Conservation (phyloP, 2,888 invertebrate genomes). For the Seira sanloemensis region DNA sequence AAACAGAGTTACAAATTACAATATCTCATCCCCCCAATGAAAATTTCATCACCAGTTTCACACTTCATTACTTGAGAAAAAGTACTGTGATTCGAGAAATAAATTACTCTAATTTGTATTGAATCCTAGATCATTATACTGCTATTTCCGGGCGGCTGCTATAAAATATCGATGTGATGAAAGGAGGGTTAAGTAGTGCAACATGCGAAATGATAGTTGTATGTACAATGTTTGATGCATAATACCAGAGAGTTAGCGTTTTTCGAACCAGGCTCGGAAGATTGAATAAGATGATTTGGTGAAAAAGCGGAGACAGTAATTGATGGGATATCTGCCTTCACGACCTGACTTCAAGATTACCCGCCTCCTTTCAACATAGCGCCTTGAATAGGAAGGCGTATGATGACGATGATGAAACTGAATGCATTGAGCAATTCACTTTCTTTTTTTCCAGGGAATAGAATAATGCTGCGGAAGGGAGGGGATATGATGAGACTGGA, state of each 20-base stretch:
- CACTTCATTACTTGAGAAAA: constrained; percentile 13
- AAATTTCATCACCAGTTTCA: too few species aligned
- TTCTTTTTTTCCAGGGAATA: not conserved
- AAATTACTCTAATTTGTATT: not conserved
- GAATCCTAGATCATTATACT: not conserved
- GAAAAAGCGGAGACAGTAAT: constrained; percentile 52
- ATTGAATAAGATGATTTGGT: constrained; percentile 47
- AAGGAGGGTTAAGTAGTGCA: not conserved
- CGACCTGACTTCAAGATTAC: constrained; percentile 16
- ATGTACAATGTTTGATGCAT: too few species aligned
- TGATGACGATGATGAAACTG: not conserved
- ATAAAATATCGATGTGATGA: not conserved
- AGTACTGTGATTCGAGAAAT: not conserved
- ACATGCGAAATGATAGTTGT: not conserved
- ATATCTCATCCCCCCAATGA: too few species aligned
- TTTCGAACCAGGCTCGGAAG: not conserved
- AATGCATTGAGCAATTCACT: not conserved
- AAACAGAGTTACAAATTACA: too few species aligned
- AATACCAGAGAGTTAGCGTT: not conserved
- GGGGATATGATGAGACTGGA: constrained; percentile 1
- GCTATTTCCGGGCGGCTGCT: too few species aligned
- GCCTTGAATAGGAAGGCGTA: not conserved
- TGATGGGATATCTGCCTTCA: constrained; percentile 39
- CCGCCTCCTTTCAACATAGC: constrained; percentile 3
- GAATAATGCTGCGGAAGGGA: not conserved